These are phyloP conservation scores for Hydra vulgaris DNA, from an alignment of 30 jellyfish, hydroid and myxozoan genomes.

Conservation along the genomic window DNA sequence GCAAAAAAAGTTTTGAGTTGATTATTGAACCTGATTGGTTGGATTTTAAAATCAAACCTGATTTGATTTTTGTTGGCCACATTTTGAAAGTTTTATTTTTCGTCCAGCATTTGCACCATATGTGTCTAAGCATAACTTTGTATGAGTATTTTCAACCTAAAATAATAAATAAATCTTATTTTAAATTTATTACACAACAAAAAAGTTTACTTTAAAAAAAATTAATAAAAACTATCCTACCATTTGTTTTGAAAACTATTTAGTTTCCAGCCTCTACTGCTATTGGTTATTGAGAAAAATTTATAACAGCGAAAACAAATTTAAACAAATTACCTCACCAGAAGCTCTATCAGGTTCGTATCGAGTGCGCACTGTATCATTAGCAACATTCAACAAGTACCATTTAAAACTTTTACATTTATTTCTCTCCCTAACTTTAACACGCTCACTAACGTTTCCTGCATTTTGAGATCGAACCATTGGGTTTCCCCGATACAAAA, in stretches of 20 bases:
- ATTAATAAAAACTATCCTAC: no score
- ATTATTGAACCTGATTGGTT: no score
- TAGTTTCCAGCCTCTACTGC: no score
- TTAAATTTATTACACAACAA: background rate
- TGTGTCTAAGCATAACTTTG: constrained; percentile 53
- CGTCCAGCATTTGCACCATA: constrained; percentile 70
- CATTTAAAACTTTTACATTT: constrained; percentile 83
- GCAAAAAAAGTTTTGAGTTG: background rate
- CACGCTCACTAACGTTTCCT: constrained; percentile 61
- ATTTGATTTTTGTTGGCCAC: constrained; percentile 48
- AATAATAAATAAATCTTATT: background rate
- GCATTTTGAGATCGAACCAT: constrained; percentile 61
- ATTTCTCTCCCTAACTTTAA: constrained; percentile 47
- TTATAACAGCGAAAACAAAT: no score
- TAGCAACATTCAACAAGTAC: constrained; percentile 82
- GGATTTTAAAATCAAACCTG: constrained; percentile 28
- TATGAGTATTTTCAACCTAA: constrained; percentile 41
- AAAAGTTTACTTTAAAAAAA: background rate
- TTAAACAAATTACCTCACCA: constrained; percentile 65
- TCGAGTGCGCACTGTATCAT: constrained; percentile 79
- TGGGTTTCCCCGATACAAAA: constrained; percentile 66
- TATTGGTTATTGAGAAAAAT: no score
- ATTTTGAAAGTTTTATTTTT: constrained; percentile 44
- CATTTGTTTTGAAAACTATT: no score
- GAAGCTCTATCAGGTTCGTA: constrained; percentile 92